Percentiles rank a stretch among this genome's conserved stretches.
Evolutionary conservation across 2,888 invertebrate species (phyloP).

Genomic region (Microctonus hyperodae): DNA sequence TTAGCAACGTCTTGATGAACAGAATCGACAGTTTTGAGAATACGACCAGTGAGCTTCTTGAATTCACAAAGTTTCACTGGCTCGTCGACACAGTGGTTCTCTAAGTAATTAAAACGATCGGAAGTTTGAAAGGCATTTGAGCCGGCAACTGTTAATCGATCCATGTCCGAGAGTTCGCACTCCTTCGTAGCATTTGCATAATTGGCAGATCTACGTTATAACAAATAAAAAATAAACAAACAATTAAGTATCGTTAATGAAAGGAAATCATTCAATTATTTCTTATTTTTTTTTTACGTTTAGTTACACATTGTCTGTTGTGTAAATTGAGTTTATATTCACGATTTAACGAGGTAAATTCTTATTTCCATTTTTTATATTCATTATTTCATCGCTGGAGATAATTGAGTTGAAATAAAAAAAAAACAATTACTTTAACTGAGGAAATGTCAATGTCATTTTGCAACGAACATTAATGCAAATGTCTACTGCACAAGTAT

Average conservation of each 20-base stretch:
- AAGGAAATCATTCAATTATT: neutral
- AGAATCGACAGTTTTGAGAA: conserved; percentile 92
- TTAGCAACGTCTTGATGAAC: conserved; percentile 90
- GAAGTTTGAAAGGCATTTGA: conserved; percentile 75
- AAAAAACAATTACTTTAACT: conserved; percentile 42
- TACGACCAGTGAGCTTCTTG: conserved; percentile 86
- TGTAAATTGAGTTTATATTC: neutral
- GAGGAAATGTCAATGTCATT: conserved; percentile 44
- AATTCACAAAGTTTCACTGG: conserved; percentile 95
- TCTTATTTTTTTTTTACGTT: neutral
- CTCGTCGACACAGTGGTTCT: conserved; percentile 93
- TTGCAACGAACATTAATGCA: conserved; percentile 44
- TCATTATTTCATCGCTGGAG: neutral
- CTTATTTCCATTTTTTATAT: neutral
- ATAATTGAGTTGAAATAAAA: conserved; percentile 30
- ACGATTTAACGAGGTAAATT: neutral
- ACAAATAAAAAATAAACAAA: neutral
- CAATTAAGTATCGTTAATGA: neutral
- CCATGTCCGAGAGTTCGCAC: conserved; percentile 91
- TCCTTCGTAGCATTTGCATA: conserved; percentile 85
- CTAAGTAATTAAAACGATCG: conserved; percentile 79
- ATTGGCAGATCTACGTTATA: conserved; percentile 81
- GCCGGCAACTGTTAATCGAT: conserved; percentile 86
- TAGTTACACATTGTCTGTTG: neutral
- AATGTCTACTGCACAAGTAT: conserved; percentile 30